Percentiles rank a stretch among this genome's conserved stretches.
Evolutionary conservation across 53 echinoderm and acorn worm genomes (phyloP).

Genomic region (Apostichopus leukothele): DNA sequence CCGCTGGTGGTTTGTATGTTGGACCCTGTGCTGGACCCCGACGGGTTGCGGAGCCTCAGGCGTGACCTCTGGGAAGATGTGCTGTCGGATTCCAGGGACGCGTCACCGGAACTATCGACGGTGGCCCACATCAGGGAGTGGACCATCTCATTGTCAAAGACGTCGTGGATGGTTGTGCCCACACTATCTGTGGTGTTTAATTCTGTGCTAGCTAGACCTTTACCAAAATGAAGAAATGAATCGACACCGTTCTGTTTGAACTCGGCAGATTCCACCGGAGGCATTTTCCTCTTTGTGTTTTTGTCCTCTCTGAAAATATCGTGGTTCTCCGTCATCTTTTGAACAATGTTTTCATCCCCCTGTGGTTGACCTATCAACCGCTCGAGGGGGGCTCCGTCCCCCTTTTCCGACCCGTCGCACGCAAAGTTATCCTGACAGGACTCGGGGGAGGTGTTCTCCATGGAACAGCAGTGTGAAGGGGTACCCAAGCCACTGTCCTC

Average conservation of each 20-base stretch:
- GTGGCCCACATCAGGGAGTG: conserved; percentile 47
- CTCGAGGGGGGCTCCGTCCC: too few relatives aligned
- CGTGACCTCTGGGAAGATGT: conserved; percentile 29
- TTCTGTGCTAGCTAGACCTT: conserved; percentile 82
- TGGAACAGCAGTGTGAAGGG: conserved; percentile 68
- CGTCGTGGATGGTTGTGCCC: conserved; percentile 55
- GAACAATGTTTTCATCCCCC: background rate
- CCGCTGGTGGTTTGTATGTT: conserved; percentile 61
- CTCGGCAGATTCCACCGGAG: background rate
- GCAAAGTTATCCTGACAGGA: conserved; percentile 9
- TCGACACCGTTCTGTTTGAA: background rate
- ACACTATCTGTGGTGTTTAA: conserved; percentile 64
- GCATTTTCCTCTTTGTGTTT: conserved; percentile 23
- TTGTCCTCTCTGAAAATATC: conserved; percentile 44
- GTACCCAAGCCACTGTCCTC: conserved; percentile 86
- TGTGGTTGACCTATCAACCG: background rate
- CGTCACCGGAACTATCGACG: conserved; percentile 17
- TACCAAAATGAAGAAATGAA: conserved; percentile 73
- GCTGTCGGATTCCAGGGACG: conserved; percentile 6
- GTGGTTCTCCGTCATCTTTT: background rate
- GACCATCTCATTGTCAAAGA: conserved; percentile 38
- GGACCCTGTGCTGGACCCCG: conserved; percentile 47
- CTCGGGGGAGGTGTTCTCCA: conserved; percentile 57
- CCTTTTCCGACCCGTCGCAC: background rate
- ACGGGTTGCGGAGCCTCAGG: conserved; percentile 24